Percentiles rank a stretch among this genome's conserved stretches.
Evolutionary conservation across 2,797 vertebrate species (phyloP).

Genomic region (Pygocentrus nattereri): DNA sequence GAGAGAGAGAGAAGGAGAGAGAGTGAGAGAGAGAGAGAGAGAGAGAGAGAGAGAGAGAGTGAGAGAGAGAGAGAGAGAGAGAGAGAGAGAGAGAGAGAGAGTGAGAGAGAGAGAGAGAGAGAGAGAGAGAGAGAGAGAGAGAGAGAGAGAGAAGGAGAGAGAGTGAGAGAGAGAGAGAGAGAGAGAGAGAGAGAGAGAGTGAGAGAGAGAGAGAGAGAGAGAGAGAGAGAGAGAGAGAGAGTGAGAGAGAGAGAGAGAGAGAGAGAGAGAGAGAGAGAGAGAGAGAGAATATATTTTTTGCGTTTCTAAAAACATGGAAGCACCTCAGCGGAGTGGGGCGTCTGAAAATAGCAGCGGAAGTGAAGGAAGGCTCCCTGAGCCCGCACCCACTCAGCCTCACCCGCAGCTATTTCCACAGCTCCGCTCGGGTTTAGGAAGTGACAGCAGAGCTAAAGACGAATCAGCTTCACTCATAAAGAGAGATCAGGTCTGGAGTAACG

Average conservation of each 20-base stretch:
- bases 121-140: too few species aligned
- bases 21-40: too few species aligned
- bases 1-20: too few species aligned
- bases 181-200: too few species aligned
- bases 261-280: too few species aligned
- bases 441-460: not conserved
- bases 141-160: too few species aligned
- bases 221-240: not conserved
- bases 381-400: constrained; percentile 45
- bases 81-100: too few species aligned
- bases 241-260: not conserved
- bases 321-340: constrained; percentile 32
- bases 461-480: not conserved
- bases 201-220: too few species aligned
- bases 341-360: constrained; percentile 56
- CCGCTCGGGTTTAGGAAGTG: constrained; percentile 1
- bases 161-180: too few species aligned
- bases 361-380: constrained; percentile 34
- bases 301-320: constrained; percentile 35
- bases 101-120: too few species aligned
- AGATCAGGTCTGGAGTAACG: not conserved
- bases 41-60: too few species aligned
- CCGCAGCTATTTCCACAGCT: constrained; percentile 41
- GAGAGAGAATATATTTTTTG: constrained; percentile 12
- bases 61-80: too few species aligned